Evolutionary conservation across 2,113 vertebrate genomes (phyloP).

Genomic region (Mobula hypostoma): DNA sequence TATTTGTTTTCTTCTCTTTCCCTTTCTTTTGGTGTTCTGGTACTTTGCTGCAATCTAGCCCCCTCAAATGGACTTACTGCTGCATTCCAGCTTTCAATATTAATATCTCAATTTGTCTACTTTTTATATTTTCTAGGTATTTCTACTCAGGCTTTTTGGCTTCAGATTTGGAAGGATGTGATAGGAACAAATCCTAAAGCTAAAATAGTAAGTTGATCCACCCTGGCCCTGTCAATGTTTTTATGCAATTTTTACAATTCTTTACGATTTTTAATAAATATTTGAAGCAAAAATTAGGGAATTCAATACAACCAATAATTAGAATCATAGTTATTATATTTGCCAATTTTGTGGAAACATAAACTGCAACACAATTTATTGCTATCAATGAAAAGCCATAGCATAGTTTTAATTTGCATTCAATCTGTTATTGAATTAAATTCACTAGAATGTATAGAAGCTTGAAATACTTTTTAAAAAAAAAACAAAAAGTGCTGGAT

Average conservation of each 20-base stretch:
- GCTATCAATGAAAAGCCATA: neutral
- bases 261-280: neutral
- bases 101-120: neutral
- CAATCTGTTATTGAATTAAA: neutral
- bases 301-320: neutral
- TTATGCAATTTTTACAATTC: neutral
- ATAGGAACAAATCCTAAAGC: constrained; percentile 61
- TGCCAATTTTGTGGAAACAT: neutral
- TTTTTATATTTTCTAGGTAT: constrained; percentile 56
- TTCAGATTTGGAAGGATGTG: constrained; percentile 63
- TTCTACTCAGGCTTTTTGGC: constrained; percentile 71
- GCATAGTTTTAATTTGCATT: neutral
- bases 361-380: neutral
- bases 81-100: neutral
- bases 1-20: neutral
- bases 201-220: constrained; percentile 58
- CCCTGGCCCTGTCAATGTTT: neutral
- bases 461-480: neutral
- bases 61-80: neutral
- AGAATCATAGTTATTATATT: neutral
- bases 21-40: constrained; percentile 36
- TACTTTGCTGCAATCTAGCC: neutral
- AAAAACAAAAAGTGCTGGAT: too few relatives aligned
- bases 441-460: neutral
- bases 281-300: neutral